Evolutionary conservation across 2,797 vertebrate species (phyloP).

Genomic region (Squalus acanthias): DNA sequence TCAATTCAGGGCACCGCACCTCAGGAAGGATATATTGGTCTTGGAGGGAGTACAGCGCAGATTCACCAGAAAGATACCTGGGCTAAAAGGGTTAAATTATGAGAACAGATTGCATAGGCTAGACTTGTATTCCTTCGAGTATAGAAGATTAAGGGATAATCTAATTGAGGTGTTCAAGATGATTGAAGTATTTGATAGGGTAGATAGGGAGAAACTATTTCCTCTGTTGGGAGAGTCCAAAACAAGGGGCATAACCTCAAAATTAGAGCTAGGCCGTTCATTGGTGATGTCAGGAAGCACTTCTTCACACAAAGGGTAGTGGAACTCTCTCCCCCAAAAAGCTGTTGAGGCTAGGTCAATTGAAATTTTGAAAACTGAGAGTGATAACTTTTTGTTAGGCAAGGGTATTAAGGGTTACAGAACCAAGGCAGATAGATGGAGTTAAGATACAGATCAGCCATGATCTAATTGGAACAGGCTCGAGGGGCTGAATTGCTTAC

Average conservation of each 20-base stretch:
- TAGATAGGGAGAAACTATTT: background rate
- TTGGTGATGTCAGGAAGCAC: background rate
- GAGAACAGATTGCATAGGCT: background rate
- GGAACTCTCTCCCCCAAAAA: background rate
- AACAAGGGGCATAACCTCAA: background rate
- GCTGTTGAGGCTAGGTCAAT: background rate
- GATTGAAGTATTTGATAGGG: background rate
- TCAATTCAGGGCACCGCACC: background rate
- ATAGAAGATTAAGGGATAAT: background rate
- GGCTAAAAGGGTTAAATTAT: background rate
- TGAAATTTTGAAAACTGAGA: background rate
- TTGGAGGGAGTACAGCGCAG: background rate
- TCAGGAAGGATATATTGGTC: background rate
- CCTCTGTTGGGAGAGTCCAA: background rate
- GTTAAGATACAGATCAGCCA: background rate
- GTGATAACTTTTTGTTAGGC: background rate
- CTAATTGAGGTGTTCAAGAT: background rate
- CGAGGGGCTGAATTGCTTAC: too few relatives aligned
- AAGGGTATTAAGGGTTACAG: background rate
- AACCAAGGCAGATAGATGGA: background rate
- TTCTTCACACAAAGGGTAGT: background rate
- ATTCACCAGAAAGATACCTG: background rate
- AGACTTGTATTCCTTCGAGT: too few relatives aligned
- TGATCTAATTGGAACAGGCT: background rate
- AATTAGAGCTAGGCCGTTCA: background rate